Base-by-base conservation (phyloP, 1,140 invertebrate species). In the Anastatus disparis region DNA sequence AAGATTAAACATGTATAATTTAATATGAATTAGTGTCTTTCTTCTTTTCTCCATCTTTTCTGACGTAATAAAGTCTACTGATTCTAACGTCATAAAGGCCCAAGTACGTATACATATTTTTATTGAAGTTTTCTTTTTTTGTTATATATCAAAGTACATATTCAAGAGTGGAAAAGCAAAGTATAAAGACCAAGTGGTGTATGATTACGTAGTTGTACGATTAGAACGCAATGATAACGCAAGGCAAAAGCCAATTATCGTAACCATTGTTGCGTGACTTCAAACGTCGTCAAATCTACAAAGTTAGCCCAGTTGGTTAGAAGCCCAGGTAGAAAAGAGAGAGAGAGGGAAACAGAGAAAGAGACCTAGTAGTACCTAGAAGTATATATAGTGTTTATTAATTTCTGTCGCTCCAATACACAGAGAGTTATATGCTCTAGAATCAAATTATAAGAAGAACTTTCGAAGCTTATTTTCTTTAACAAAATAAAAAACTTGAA, bases 251-350 rank as follows among this genome's bases (percentile, higher is more conserved):
- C 52, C 72, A 72, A 72, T 72, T 68, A 72, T 56, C 40, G 38
- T 50, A 38, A 12, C 50, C 38, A 64, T 63, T 68, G 59, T 63
- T 72, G 56, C 59, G 42, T 68, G 58, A 71, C 62, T 77, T 64
- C 59, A 73, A 42, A 71, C 48, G 72, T 70, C 59, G 76, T 69
- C 74, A 44, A 72, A 64, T 64, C 56, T 70, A 71, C 69, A 73
- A 72, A 52, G 74, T 70, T 75, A 52, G 3, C 42, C 42, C 42
- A 13, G 4, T n/a, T n/a, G 6, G 3, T n/a, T 20, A 6, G 15
- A 12, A 44, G 42, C 42, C 12, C n/a, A n/a, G n/a, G n/a, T n/a
- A n/a, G n/a, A n/a, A n/a, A n/a, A n/a, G n/a, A n/a, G n/a, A n/a
- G n/a, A n/a, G n/a, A n/a, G n/a, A n/a, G n/a, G n/a, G n/a, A n/a